These are phyloP conservation scores for Ceryle rudis DNA, from an alignment of 2,797 vertebrate species.

Conservation along the genomic window DNA sequence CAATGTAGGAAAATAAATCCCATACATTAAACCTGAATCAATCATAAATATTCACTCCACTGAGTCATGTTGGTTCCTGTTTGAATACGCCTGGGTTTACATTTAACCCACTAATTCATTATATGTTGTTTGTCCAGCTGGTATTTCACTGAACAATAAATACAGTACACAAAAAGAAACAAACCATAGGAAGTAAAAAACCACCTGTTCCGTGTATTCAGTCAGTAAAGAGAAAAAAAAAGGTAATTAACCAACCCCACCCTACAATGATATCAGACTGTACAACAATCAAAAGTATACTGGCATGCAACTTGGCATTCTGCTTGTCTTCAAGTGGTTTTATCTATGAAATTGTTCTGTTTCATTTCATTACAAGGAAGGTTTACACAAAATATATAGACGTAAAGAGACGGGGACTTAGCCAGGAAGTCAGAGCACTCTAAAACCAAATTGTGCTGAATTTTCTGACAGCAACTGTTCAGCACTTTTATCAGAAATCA, in stretches of 20 bases:
- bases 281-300: neutral
- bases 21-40: neutral
- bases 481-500: neutral
- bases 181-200: neutral
- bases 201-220: accelerated
- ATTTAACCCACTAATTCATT: neutral
- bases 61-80: neutral
- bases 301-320: neutral
- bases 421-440: neutral
- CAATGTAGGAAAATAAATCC: neutral
- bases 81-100: neutral
- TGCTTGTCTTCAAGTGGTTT: accelerated
- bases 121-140: neutral
- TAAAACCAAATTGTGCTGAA: neutral
- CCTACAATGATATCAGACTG: neutral
- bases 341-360: neutral
- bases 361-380: neutral
- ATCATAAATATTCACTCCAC: neutral
- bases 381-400: neutral
- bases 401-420: neutral
- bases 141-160: neutral
- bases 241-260: accelerated
- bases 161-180: neutral
- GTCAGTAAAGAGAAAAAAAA: neutral
- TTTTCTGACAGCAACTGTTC: neutral